A percentile compares a stretch with the other conserved stretches of the same genome.
Conservation (phyloP, 2,113 vertebrate species). For the Phodopus roborovskii region DNA sequence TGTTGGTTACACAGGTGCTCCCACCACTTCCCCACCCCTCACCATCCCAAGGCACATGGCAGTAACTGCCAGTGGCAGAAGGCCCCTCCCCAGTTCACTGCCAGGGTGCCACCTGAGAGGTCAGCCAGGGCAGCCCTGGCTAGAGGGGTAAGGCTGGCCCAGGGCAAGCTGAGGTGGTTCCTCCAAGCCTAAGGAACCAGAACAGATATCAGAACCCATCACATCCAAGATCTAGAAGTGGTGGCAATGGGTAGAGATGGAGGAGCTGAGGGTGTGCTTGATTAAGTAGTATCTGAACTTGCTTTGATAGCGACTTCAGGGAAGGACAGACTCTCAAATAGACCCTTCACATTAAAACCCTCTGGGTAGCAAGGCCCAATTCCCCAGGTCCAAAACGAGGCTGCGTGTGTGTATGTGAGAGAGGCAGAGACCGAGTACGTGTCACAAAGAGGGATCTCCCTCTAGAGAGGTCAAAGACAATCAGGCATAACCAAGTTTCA, state of each 20-base stretch:
- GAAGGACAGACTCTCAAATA: not conserved
- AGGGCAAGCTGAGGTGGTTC: not conserved
- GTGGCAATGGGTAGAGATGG: accelerated
- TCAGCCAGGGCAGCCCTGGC: not conserved
- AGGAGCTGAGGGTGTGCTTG: too few relatives aligned
- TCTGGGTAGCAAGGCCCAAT: not conserved
- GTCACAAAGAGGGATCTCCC: not conserved
- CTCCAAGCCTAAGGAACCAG: not conserved
- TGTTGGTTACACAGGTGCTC: not conserved
- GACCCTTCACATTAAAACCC: not conserved
- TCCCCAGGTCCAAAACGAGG: not conserved
- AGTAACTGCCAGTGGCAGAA: not conserved
- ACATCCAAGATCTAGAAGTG: not conserved
- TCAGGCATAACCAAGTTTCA: not conserved
- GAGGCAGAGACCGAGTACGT: not conserved
- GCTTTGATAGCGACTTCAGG: not conserved
- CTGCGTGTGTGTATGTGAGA: not conserved
- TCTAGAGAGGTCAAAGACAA: not conserved
- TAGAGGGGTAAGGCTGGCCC: not conserved
- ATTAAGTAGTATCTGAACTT: not conserved
- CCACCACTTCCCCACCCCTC: not conserved
- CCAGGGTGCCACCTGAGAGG: not conserved
- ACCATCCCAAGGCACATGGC: not conserved
- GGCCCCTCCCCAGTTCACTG: not conserved
- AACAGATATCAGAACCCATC: not conserved